Percentiles rank a stretch among this genome's conserved stretches.
These are phyloP conservation scores for Caenorhabditis sinica DNA, from an alignment of 2,888 invertebrate genomes.

Conservation along the genomic window DNA sequence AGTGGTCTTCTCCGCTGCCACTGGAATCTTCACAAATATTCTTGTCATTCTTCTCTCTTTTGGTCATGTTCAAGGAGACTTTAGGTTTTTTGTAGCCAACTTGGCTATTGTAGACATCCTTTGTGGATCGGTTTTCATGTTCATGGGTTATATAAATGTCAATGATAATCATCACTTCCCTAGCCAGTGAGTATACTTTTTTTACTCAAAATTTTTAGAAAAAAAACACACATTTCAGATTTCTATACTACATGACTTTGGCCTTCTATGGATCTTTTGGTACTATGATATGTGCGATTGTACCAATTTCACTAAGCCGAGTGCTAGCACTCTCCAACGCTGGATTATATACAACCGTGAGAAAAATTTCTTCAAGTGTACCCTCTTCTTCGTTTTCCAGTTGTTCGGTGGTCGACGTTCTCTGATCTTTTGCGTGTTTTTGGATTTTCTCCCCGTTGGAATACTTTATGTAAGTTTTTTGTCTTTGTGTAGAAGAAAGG, in stretches of 20 bases:
- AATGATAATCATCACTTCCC: slow-evolving; percentile 68
- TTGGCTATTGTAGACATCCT: slow-evolving; percentile 77
- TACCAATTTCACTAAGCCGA: slow-evolving; percentile 77
- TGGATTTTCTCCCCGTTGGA: slow-evolving; percentile 74
- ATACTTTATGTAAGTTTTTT: slow-evolving; percentile 71
- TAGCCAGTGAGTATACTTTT: slow-evolving; percentile 52
- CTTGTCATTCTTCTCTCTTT: slow-evolving; percentile 65
- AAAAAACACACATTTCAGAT: slow-evolving; percentile 21
- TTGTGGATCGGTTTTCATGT: slow-evolving; percentile 76
- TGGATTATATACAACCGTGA: slow-evolving; percentile 68
- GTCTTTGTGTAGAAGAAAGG: neutral
- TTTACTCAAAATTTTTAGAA: neutral
- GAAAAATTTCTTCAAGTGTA: neutral
- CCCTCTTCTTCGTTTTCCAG: slow-evolving; percentile 57
- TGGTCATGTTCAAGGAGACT: slow-evolving; percentile 69
- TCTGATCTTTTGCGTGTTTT: slow-evolving; percentile 73
- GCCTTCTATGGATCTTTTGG: slow-evolving; percentile 81
- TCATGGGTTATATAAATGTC: slow-evolving; percentile 80
- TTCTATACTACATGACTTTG: slow-evolving; percentile 72
- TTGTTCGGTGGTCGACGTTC: slow-evolving; percentile 72
- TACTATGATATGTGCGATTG: slow-evolving; percentile 78
- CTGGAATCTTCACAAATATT: slow-evolving; percentile 67
- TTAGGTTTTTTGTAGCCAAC: slow-evolving; percentile 78
- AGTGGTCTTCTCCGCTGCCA: slow-evolving; percentile 59
- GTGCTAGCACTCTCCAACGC: slow-evolving; percentile 74